Conservation (phyloP, 2,797 vertebrate genomes). For the Sebastes goodei region DNA sequence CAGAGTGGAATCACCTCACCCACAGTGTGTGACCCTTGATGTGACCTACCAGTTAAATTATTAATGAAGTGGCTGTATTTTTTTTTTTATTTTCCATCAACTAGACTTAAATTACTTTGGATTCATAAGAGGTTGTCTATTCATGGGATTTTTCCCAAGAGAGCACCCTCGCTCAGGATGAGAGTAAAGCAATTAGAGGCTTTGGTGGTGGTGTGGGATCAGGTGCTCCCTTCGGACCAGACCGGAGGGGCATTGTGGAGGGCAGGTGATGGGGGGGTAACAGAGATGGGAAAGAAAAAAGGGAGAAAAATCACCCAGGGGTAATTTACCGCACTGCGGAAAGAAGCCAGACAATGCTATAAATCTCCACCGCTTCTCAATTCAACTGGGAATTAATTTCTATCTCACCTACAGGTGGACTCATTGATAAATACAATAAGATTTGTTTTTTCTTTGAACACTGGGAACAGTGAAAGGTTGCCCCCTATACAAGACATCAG, state of each 20-base stretch:
- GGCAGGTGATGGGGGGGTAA: constrained; percentile 67
- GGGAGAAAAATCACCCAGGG: constrained; percentile 69
- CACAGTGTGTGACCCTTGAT: not conserved
- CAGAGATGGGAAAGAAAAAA: constrained; percentile 54
- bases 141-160: constrained; percentile 31
- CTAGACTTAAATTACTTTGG: constrained; percentile 43
- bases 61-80: constrained; percentile 27
- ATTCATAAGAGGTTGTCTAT: constrained; percentile 40
- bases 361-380: constrained; percentile 65
- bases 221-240: constrained; percentile 52
- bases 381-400: constrained; percentile 70
- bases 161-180: constrained; percentile 42
- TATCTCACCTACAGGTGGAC: constrained; percentile 51
- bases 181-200: constrained; percentile 68
- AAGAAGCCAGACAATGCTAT: constrained; percentile 66
- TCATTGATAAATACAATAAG: constrained; percentile 36
- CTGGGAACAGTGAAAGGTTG: not conserved
- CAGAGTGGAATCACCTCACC: not conserved
- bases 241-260: constrained; percentile 40
- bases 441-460: constrained; percentile 1
- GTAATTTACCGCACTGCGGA: constrained; percentile 82
- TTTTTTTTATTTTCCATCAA: constrained; percentile 19
- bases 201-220: constrained; percentile 52
- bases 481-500: constrained; percentile 3
- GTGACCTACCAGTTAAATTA: constrained; percentile 21